Percentiles rank a stretch among this genome's conserved stretches.
Evolutionary conservation across 2,797 vertebrate genomes (phyloP).

Genomic region (Fringilla coelebs): DNA sequence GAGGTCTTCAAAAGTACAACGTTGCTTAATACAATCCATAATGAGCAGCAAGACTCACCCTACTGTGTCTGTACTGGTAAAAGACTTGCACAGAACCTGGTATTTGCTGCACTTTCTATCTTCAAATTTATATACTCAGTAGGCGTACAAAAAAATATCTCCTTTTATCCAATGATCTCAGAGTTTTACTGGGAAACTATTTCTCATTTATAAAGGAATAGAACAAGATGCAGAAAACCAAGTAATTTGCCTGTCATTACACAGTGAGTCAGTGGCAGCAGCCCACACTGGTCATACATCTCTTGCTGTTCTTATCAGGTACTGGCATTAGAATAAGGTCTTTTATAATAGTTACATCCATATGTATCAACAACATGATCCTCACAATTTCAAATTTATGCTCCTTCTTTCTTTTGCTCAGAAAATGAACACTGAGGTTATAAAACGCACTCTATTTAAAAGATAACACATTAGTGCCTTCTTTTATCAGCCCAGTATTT

Average conservation of each 20-base stretch:
- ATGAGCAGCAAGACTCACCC: neutral
- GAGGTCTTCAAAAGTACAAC: neutral
- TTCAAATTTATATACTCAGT: conserved; percentile 50
- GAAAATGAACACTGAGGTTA: conserved; percentile 18
- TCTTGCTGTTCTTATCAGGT: conserved; percentile 57
- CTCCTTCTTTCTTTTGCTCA: neutral
- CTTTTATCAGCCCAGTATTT: neutral
- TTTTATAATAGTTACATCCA: conserved; percentile 40
- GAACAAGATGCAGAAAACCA: conserved; percentile 49
- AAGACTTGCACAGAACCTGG: neutral
- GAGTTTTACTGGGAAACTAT: conserved; percentile 49
- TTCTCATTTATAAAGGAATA: conserved; percentile 51
- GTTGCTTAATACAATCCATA: neutral
- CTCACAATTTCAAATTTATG: neutral
- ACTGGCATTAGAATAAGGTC: conserved; percentile 33
- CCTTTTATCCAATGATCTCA: conserved; percentile 38
- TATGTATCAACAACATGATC: conserved; percentile 36
- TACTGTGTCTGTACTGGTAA: neutral
- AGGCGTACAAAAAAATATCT: conserved; percentile 14
- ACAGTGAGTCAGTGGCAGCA: conserved; percentile 64
- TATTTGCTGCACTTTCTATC: conserved; percentile 44
- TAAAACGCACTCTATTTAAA: neutral
- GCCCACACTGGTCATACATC: conserved; percentile 65
- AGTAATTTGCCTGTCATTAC: conserved; percentile 68
- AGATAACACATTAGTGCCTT: neutral